phyloP scores from a whole-genome alignment of 1,140 invertebrate genomes.

The Heliconius eleuchia region DNA sequence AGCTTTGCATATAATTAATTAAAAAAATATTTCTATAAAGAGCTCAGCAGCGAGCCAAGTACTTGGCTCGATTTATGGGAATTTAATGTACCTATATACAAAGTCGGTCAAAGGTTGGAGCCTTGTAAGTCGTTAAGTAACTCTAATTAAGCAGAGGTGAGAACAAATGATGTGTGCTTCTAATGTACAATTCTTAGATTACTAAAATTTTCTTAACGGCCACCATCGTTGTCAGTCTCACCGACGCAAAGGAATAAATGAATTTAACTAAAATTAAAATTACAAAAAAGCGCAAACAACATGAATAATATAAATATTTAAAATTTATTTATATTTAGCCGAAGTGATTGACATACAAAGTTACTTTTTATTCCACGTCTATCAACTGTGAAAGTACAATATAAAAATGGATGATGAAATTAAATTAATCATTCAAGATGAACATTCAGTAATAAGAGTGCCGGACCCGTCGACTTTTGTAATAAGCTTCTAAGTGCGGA shows the following conservation, averaged over 20 bases:
- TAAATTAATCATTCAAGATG: conserved; percentile 11
- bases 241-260: conserved; percentile 2
- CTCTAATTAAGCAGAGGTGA: neutral
- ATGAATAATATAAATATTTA: neutral
- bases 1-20: neutral
- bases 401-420: neutral
- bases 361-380: neutral
- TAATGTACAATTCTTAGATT: conserved; percentile 16
- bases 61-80: neutral
- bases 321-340: neutral
- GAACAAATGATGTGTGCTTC: conserved; percentile 23
- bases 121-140: conserved; percentile 1
- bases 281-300: neutral
- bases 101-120: neutral
- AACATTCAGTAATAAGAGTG: conserved; percentile 17
- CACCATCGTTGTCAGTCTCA: conserved; percentile 34
- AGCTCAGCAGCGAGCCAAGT: neutral
- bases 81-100: conserved; percentile 10
- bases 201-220: conserved; percentile 9
- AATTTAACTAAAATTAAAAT: neutral
- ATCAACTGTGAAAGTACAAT: neutral
- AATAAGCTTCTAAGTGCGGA: conserved; percentile 24
- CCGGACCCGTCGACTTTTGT: conserved; percentile 20
- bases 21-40: neutral
- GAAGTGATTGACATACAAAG: neutral